Evolutionary conservation across 2,888 invertebrate species (phyloP), one percentile per base, ranked within the genome.

Genomic region (Brachylomia viminalis): DNA sequence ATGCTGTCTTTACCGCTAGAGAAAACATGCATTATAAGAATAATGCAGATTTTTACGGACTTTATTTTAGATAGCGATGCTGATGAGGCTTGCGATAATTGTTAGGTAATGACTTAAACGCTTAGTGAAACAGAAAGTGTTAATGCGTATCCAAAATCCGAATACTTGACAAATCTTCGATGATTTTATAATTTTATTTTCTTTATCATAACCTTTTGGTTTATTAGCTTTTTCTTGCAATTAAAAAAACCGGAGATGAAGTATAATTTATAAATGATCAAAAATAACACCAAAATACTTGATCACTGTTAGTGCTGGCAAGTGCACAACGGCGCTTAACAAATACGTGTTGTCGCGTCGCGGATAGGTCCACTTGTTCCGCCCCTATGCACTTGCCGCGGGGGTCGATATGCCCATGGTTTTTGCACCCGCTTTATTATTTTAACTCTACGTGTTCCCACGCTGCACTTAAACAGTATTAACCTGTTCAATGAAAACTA

Each of bases 351-450:
- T 79, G 81, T 84, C 78, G 74, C 83, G 83, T 79, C 78, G 86
- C 85, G 82, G 87, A 92, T 92, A 91, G 91, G 91, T 92, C 91
- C 94, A 95, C 95, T 95, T 95, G 95, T 96, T 95, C 93, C 95
- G 96, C 96, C 96, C 96, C 94, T 95, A 96, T 96, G 95, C 96
- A 95, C 96, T 95, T 95, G 94, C 88, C 84, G 88, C 88, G 89
- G 92, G 95, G 95, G 93, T 95, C 95, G 94, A 87, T 92, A 90
- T 90, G 90, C 91, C 88, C 91, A 90, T 91, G 91, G 91, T 95
- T 96, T 96, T 96, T 96, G 95, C 96, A 95, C 93, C 95, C 93
- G 92, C 91, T 92, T 83, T 92, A 92, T 92, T 92, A 92, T 91
- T 89, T 89, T 86, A 91, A 92, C 91, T 86, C 82, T 73, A 88